Conservation (phyloP, 23 tunicate species). For the Trididemnum clinides region DNA sequence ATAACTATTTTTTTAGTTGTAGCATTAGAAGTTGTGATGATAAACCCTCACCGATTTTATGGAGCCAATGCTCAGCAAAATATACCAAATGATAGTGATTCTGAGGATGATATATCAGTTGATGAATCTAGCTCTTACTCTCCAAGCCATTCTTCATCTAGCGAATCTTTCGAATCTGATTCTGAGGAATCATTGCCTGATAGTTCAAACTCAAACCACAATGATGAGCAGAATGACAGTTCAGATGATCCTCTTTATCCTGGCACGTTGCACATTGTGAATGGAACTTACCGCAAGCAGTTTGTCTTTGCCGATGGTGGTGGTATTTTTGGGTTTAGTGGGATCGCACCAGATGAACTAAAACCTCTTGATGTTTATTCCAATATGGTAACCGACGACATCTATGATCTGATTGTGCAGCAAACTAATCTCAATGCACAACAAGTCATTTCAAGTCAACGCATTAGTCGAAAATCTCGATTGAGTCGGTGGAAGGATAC, state of each 20-base stretch:
- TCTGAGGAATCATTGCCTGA: not conserved
- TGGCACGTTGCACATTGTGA: not conserved
- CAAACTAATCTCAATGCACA: slow-evolving; percentile 26
- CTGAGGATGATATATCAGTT: slow-evolving; percentile 20
- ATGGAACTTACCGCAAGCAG: slow-evolving; percentile 24
- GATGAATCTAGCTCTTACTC: slow-evolving; percentile 12
- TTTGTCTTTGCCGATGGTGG: slow-evolving; percentile 13
- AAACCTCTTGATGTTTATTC: slow-evolving; percentile 8
- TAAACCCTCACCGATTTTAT: not conserved
- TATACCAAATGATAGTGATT: not conserved
- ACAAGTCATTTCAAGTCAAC: not conserved
- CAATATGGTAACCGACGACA: slow-evolving; percentile 8
- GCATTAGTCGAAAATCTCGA: not conserved
- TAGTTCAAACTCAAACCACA: not conserved
- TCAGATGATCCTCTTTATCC: not conserved
- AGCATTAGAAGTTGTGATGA: not conserved
- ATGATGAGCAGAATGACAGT: not conserved
- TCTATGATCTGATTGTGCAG: slow-evolving; percentile 8
- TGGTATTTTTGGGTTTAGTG: slow-evolving; percentile 15
- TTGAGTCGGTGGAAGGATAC: not conserved
- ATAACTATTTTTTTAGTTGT: not conserved
- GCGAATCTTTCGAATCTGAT: slow-evolving; percentile 18
- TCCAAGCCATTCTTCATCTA: not conserved
- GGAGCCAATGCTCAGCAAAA: slow-evolving; percentile 5
- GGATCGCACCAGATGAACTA: not conserved